A percentile compares a stretch with the other conserved stretches of the same genome.
Conservation (phyloP, 2,797 vertebrate genomes). For the Paedocypris micromegethes region DNA sequence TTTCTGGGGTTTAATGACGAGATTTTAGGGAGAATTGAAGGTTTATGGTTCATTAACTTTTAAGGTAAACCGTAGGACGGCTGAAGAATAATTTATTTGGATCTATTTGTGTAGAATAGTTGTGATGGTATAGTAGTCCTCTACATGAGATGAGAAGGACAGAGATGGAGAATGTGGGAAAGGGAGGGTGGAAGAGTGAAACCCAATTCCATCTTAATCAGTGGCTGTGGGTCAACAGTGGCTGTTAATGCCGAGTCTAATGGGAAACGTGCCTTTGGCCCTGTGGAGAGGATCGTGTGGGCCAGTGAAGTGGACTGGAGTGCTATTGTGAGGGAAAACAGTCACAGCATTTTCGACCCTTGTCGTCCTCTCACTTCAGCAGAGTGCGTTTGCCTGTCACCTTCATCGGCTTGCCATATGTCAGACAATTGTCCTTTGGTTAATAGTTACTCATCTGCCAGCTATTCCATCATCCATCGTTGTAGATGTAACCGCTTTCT, state of each 20-base stretch:
- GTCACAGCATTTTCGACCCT: conserved; percentile 43
- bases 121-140: conserved; percentile 7
- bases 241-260: conserved; percentile 66
- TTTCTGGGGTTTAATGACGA: too few species aligned
- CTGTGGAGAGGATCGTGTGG: conserved; percentile 49
- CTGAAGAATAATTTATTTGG: conserved; percentile 44
- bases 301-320: conserved; percentile 38
- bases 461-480: too few species aligned
- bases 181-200: conserved; percentile 43
- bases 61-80: conserved; percentile 11
- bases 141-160: conserved; percentile 39
- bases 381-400: conserved; percentile 61
- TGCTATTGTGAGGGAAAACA: conserved; percentile 24
- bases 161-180: conserved; percentile 15
- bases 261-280: conserved; percentile 69
- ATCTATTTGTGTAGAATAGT: conserved; percentile 43
- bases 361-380: conserved; percentile 49
- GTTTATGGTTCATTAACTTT: too few species aligned
- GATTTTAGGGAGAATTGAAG: too few species aligned
- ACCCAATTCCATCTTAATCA: conserved; percentile 54
- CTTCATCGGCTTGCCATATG: conserved; percentile 44
- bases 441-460: too few species aligned
- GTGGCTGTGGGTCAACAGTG: conserved; percentile 64
- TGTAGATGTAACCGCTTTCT: too few species aligned
- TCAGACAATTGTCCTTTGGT: background rate